A percentile compares a stretch with the other conserved stretches of the same genome.
Conservation (phyloP, 1,140 invertebrate genomes). For the Ostrea edulis region DNA sequence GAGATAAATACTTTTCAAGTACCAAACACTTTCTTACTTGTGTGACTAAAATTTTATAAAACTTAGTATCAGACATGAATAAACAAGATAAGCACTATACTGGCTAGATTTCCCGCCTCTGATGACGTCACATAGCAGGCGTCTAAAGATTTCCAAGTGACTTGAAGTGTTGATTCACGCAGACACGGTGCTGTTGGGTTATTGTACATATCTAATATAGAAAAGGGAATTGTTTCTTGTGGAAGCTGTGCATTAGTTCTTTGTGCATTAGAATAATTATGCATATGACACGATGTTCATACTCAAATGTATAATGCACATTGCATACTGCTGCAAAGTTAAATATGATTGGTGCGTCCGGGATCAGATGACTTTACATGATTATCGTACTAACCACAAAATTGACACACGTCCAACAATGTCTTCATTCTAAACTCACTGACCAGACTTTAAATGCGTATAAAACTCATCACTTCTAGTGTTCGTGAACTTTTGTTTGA, state of each 20-base stretch:
- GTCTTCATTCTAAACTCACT: too few species aligned
- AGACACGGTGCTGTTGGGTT: neutral
- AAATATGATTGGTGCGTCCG: too few species aligned
- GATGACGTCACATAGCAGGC: neutral
- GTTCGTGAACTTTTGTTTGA: too few species aligned
- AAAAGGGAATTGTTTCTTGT: neutral
- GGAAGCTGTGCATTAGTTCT: neutral
- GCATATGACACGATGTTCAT: too few species aligned
- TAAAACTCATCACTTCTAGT: too few species aligned
- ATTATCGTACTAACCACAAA: too few species aligned
- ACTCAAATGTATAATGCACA: too few species aligned
- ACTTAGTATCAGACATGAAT: conserved; percentile 29
- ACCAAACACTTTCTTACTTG: conserved; percentile 35
- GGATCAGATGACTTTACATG: too few species aligned
- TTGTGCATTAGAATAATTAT: too few species aligned
- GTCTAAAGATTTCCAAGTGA: conserved; percentile 12
- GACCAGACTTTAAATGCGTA: too few species aligned
- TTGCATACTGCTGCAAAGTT: too few species aligned
- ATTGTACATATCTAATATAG: neutral
- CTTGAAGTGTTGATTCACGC: neutral
- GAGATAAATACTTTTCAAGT: conserved; percentile 39
- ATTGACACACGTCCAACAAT: too few species aligned
- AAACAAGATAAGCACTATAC: conserved; percentile 31
- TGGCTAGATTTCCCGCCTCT: conserved; percentile 18
- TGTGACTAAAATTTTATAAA: conserved; percentile 33